Conservation (phyloP, 1,140 invertebrate species). For the Alviniconcha marisindica region DNA sequence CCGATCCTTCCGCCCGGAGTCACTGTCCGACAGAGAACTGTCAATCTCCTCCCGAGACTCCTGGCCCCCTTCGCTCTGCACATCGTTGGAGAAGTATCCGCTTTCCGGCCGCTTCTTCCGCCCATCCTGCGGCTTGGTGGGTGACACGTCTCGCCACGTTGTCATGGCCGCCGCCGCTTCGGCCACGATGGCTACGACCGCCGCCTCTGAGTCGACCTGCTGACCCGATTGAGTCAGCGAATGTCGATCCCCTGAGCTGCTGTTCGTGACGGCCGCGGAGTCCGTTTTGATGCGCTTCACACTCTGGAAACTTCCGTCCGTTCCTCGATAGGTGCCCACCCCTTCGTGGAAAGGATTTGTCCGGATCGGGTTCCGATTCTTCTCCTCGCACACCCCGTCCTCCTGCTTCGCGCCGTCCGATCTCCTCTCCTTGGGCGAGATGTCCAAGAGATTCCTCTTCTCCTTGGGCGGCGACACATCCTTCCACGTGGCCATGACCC, state of each 20-base stretch:
- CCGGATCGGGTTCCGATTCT: slow-evolving; percentile 38
- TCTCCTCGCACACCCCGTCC: slow-evolving; percentile 8
- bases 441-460: slow-evolving; percentile 38
- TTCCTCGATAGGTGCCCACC: background rate
- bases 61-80: slow-evolving; percentile 51
- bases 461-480: slow-evolving; percentile 58
- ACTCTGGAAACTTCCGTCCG: background rate
- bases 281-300: slow-evolving; percentile 32
- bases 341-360: slow-evolving; percentile 31
- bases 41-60: slow-evolving; percentile 54
- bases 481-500: slow-evolving; percentile 53
- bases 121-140: slow-evolving; percentile 47
- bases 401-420: background rate
- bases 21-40: slow-evolving; percentile 46
- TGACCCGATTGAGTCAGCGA: slow-evolving; percentile 32
- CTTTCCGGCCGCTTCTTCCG: slow-evolving; percentile 49
- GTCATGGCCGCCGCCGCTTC: slow-evolving; percentile 31
- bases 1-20: background rate
- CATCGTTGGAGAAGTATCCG: slow-evolving; percentile 60
- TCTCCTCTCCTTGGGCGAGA: slow-evolving; percentile 31
- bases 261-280: background rate
- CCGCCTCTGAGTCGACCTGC: slow-evolving; percentile 31
- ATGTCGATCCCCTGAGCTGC: slow-evolving; percentile 3
- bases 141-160: slow-evolving; percentile 61
- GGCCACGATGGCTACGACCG: background rate